These are phyloP conservation scores for Drosophila dunni DNA, from an alignment of 1,140 invertebrate genomes.

Conservation along the genomic window DNA sequence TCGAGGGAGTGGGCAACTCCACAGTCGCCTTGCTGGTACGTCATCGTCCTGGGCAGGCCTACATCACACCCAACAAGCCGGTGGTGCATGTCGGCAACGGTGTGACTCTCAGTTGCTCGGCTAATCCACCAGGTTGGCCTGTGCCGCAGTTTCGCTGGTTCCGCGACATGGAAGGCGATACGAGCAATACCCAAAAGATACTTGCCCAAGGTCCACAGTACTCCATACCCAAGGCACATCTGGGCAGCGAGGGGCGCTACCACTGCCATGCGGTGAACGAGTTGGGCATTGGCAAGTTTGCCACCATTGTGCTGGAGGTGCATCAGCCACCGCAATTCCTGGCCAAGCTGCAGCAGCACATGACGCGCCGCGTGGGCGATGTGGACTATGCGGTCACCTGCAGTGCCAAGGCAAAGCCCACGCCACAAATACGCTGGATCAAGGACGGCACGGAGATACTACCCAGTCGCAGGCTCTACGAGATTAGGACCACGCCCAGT, in stretches of 20 bases:
- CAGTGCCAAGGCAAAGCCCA: slow-evolving; percentile 93
- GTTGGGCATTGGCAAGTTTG: slow-evolving; percentile 92
- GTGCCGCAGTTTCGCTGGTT: slow-evolving; percentile 95
- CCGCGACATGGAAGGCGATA: slow-evolving; percentile 88
- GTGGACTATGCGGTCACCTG: slow-evolving; percentile 92
- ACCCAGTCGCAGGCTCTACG: slow-evolving; percentile 90
- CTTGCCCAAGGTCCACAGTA: slow-evolving; percentile 91
- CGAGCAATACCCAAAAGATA: slow-evolving; percentile 86
- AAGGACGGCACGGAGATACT: slow-evolving; percentile 93
- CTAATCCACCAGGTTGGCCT: slow-evolving; percentile 94
- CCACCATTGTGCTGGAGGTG: slow-evolving; percentile 92
- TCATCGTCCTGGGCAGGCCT: slow-evolving; percentile 93
- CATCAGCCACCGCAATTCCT: slow-evolving; percentile 94
- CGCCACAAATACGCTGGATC: slow-evolving; percentile 92
- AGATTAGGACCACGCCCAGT: slow-evolving; percentile 90
- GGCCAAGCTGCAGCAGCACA: slow-evolving; percentile 91
- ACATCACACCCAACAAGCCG: slow-evolving; percentile 92
- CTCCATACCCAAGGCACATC: slow-evolving; percentile 92
- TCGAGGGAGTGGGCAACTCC: slow-evolving; percentile 89
- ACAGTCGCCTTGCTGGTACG: slow-evolving; percentile 92
- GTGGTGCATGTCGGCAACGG: slow-evolving; percentile 93
- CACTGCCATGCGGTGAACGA: slow-evolving; percentile 96
- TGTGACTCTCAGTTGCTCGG: slow-evolving; percentile 93
- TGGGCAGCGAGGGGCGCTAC: slow-evolving; percentile 94
- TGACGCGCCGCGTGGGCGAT: slow-evolving; percentile 92